These are phyloP conservation scores for Hippocampus barbouri DNA, from an alignment of 2,113 vertebrate genomes.

Conservation along the genomic window DNA sequence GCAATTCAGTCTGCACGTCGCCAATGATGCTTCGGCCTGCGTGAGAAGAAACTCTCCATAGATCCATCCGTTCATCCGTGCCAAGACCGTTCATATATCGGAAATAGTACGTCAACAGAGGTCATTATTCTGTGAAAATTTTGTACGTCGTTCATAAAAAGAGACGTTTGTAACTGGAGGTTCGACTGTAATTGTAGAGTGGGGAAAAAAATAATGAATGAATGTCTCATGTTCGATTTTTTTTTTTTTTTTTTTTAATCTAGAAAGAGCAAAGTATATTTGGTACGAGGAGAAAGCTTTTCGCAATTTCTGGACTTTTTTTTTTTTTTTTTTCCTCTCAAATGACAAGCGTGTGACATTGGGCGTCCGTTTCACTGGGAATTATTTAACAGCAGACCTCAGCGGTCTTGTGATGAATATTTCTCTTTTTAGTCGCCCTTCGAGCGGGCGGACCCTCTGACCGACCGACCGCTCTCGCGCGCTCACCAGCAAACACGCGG, in stretches of 20 bases:
- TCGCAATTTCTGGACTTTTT: not conserved
- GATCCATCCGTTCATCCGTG: too few relatives aligned
- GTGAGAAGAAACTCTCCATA: too few relatives aligned
- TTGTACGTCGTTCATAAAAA: too few relatives aligned
- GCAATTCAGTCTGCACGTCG: too few relatives aligned
- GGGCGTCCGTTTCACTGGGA: slow-evolving; percentile 47
- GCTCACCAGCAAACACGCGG: slow-evolving; percentile 20
- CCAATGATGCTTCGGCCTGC: too few relatives aligned
- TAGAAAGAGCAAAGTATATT: not conserved
- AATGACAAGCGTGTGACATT: slow-evolving; percentile 59
- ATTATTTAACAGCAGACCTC: slow-evolving; percentile 61
- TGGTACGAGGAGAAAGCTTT: not conserved
- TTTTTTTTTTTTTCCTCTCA: not conserved
- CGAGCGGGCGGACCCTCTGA: slow-evolving; percentile 51
- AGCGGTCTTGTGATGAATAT: slow-evolving; percentile 65
- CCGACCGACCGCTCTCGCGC: slow-evolving; percentile 2
- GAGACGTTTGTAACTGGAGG: too few relatives aligned
- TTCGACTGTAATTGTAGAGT: too few relatives aligned
- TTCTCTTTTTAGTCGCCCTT: slow-evolving; percentile 64
- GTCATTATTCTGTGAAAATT: too few relatives aligned
- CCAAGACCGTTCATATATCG: too few relatives aligned
- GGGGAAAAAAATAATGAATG: not conserved
- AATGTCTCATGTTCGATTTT: not conserved
- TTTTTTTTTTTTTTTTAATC: not conserved
- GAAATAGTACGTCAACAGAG: too few relatives aligned